Evolutionary conservation across 2,113 vertebrate species (phyloP).

Genomic region (Quiscalus mexicanus): DNA sequence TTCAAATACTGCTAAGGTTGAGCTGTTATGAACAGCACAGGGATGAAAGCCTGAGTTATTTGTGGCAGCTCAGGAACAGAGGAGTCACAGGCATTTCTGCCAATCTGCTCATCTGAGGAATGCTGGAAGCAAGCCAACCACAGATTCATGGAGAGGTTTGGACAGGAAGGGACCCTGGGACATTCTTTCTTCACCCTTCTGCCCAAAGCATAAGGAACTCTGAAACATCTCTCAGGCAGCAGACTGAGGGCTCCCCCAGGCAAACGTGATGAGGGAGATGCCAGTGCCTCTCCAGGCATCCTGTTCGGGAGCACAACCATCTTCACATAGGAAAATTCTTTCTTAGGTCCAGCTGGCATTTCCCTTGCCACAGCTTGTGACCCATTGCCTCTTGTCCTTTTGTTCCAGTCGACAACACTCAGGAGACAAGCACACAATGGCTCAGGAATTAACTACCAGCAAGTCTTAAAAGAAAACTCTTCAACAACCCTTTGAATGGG

Average conservation of each 20-base stretch:
- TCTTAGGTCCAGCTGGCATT: not conserved
- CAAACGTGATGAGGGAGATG: not conserved
- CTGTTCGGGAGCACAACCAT: not conserved
- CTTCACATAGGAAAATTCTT: not conserved
- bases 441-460: not conserved
- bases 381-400: not conserved
- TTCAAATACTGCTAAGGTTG: not conserved
- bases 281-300: not conserved
- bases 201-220: not conserved
- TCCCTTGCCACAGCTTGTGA: not conserved
- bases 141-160: not conserved
- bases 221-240: not conserved
- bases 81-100: not conserved
- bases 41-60: not conserved
- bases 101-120: not conserved
- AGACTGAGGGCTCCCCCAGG: not conserved
- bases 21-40: accelerated
- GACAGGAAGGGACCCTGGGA: not conserved
- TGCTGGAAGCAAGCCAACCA: not conserved
- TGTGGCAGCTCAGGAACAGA: conserved; percentile 1
- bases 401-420: not conserved
- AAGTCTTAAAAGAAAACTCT: not conserved
- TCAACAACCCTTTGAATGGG: not conserved
- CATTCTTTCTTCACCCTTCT: not conserved
- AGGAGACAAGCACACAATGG: not conserved